Base-by-base conservation (phyloP, 1,140 invertebrate species). In the Telenomus remus region DNA sequence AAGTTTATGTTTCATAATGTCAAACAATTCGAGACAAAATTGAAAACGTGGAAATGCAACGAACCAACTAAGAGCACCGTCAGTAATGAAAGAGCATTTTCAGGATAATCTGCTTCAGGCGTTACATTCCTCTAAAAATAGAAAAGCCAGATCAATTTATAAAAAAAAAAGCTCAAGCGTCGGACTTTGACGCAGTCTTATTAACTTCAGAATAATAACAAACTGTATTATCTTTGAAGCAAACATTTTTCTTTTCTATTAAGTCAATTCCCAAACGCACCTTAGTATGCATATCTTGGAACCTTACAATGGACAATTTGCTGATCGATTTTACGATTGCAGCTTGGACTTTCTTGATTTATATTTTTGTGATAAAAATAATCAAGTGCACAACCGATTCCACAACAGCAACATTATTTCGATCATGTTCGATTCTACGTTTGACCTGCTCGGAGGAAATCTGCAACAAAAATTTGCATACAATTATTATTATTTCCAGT, bases 81-180 rank as follows among this genome's bases (percentile, higher is more conserved):
- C 69, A 73, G 60, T 65, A 73, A 48, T 54, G 76, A 78, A 44
- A 78, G 70, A 69, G 76, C 76, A 69, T 73, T 73, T 73, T 78
- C 76, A 61, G 76, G 64, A 48, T 65, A 73, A 60, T 73, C 76
- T 69, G 43, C 76, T 73, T 73, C 64, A 70, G 53, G 69, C 60
- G 76, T 78, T 60, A 65, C 69, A 72, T 78, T 78, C 61, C 69
- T 72, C 76, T 78, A 65, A 15, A 73, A 78, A 65, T 42, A 13
- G 42, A 61, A 49, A 48, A 13, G 13, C 27, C n/a, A n/a, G n/a
- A n/a, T n/a, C n/a, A n/a, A n/a, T n/a, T n/a, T n/a, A n/a, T n/a
- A n/a, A n/a, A n/a, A n/a, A n/a, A n/a, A n/a, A n/a, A n/a, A n/a
- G n/a, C n/a, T n/a, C n/a, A n/a, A n/a, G n/a, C n/a, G n/a, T n/a